phyloP scores from a whole-genome alignment of 2,797 vertebrate species.

The Lophius americanus region DNA sequence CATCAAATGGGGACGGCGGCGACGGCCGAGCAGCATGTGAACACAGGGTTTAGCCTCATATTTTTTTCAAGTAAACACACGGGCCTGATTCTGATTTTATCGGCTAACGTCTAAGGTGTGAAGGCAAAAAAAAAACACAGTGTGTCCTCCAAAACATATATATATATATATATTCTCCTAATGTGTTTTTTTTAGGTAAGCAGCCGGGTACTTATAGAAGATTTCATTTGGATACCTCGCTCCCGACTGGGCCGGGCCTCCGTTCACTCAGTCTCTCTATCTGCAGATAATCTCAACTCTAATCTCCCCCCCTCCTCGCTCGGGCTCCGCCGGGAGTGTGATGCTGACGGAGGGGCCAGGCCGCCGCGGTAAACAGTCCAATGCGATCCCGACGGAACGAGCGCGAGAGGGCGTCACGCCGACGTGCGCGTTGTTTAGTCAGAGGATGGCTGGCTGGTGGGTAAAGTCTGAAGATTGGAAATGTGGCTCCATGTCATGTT shows the following conservation, averaged over 20 bases:
- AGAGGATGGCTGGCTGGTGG: conserved; percentile 31
- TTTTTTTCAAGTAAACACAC: too few species aligned
- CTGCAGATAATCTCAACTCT: conserved; percentile 67
- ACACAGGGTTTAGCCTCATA: too few species aligned
- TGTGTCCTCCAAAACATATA: conserved; percentile 9
- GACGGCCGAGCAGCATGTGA: too few species aligned
- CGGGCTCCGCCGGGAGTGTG: conserved; percentile 64
- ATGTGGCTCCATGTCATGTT: conserved; percentile 51
- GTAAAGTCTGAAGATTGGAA: conserved; percentile 42
- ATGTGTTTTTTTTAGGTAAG: conserved; percentile 48
- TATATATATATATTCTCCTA: conserved; percentile 2
- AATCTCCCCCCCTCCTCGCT: conserved; percentile 65
- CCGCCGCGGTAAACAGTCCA: conserved; percentile 38
- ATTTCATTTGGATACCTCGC: conserved; percentile 68
- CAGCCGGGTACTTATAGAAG: conserved; percentile 50
- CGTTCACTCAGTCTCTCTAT: conserved; percentile 60
- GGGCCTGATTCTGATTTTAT: too few species aligned
- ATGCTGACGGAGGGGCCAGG: conserved; percentile 27
- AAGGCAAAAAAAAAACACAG: neutral
- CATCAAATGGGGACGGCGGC: too few species aligned
- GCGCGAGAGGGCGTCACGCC: conserved; percentile 26
- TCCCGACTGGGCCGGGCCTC: conserved; percentile 29
- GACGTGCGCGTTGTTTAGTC: conserved; percentile 33
- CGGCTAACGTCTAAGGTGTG: too few species aligned
- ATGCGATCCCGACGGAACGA: conserved; percentile 20